These are phyloP conservation scores for Notechis scutatus DNA, from an alignment of 2,113 vertebrate genomes.

Conservation along the genomic window DNA sequence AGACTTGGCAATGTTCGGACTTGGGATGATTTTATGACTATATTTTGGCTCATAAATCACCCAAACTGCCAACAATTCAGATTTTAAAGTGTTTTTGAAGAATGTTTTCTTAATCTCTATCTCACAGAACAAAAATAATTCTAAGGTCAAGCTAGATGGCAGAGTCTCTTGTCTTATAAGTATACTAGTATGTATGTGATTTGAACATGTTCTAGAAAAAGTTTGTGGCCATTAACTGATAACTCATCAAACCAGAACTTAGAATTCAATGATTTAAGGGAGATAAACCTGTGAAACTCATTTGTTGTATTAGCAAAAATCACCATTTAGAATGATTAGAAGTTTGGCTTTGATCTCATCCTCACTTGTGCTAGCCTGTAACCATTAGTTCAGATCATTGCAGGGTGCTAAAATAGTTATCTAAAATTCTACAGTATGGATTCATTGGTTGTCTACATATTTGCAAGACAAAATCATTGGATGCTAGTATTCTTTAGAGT, in stretches of 20 bases:
- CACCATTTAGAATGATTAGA: neutral
- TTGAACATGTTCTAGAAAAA: neutral
- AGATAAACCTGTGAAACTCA: neutral
- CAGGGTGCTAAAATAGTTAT: neutral
- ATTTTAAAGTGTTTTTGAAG: neutral
- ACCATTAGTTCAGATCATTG: neutral
- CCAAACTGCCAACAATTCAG: neutral
- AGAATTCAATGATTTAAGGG: neutral
- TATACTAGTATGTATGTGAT: neutral
- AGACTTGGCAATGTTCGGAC: neutral
- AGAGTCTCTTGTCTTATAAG: neutral
- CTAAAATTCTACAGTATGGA: neutral
- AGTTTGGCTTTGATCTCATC: neutral
- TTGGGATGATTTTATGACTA: neutral
- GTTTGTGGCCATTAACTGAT: conserved; percentile 11
- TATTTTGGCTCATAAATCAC: neutral
- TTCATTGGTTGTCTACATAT: neutral
- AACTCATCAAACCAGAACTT: neutral
- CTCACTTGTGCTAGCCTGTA: neutral
- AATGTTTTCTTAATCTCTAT: neutral
- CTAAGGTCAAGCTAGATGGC: neutral
- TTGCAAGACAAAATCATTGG: neutral
- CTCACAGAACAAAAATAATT: neutral
- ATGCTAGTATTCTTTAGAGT: neutral
- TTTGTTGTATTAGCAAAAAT: neutral